Conservation (phyloP, 2,113 vertebrate genomes). For the Mormyrus iriodes region DNA sequence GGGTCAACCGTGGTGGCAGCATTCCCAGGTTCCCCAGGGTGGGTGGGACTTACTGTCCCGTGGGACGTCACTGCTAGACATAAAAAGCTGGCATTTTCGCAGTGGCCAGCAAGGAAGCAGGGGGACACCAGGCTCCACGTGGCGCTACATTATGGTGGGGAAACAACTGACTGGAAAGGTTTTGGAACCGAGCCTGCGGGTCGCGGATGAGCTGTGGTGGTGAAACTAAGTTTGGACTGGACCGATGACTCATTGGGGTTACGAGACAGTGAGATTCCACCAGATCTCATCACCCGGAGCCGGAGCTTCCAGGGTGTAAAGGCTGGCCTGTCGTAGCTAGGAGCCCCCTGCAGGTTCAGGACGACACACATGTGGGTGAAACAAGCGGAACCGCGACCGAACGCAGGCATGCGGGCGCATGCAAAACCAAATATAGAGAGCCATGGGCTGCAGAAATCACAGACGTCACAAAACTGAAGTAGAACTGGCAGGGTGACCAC, state of each 20-base stretch:
- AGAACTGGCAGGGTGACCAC: not conserved
- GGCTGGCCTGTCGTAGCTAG: not conserved
- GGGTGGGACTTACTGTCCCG: conserved; percentile 44
- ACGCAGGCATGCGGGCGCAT: not conserved
- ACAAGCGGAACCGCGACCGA: not conserved
- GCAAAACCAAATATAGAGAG: conserved; percentile 17
- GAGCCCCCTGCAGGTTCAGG: not conserved
- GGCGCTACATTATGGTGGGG: not conserved
- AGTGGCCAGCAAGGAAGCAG: not conserved
- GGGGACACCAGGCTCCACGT: not conserved
- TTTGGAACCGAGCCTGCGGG: conserved; percentile 3
- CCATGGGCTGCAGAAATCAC: not conserved
- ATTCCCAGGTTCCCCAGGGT: not conserved
- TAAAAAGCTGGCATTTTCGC: conserved; percentile 46
- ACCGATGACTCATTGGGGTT: conserved; percentile 58
- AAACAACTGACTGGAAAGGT: not conserved
- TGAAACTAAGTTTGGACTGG: conserved; percentile 43
- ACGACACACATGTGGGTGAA: not conserved
- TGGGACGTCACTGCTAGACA: conserved; percentile 50
- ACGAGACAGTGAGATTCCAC: conserved; percentile 46
- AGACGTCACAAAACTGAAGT: not conserved
- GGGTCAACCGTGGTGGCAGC: conserved; percentile 31
- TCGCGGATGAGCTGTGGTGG: conserved; percentile 34
- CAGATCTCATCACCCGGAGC: not conserved
- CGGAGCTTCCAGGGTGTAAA: not conserved